Evolutionary conservation across 2,113 vertebrate genomes (phyloP), one percentile per base, ranked within the genome.

Genomic region (Proterorhinus semilunaris): DNA sequence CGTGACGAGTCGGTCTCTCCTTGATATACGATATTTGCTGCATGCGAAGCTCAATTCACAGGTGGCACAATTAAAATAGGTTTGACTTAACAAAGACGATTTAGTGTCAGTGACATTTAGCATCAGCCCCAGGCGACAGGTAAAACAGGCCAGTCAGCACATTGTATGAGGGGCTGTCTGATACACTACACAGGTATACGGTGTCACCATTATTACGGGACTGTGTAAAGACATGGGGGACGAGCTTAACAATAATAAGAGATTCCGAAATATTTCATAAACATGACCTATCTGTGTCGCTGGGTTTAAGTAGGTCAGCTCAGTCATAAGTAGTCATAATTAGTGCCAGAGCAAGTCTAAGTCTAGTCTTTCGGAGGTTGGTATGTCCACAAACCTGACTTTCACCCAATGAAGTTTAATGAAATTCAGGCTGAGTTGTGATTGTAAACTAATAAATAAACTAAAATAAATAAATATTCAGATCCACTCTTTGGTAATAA

Each of bases 101-200:
- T 87, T 83, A 82, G 86, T 88, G 87, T 95, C 94, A 93, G 91
- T 96, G 95, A 97, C 95, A 96, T 98, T 97, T 96, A 96, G 92
- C 89, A 90, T 94, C 92, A 94, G 94, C 94, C 93, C 81, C 92
- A 93, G 93, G 95, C 92, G 93, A 96, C 92, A 81, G 80, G 83
- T 84, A 95, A 94, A 95, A 94, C 93, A 92, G 93, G 93, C 92
- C 92, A 94, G 95, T 95, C 95, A 95, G 95, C 94, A 95, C 92
- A 96, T 94, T 96, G 76, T 69, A 79, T 74, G 74, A 27, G 49
- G 69, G 69, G 50, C 27, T 65, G 68, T 76, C 42, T 73, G 69
- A 79, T 57, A 45, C 48, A 75, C 49, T 68, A 70, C 65, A 42
- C 51, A 15, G 17, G 70, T 74, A 55, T 81, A 58, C 51, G 11